phyloP scores from a whole-genome alignment of 2,888 invertebrate genomes.

The Nemotelus pantherinus region DNA sequence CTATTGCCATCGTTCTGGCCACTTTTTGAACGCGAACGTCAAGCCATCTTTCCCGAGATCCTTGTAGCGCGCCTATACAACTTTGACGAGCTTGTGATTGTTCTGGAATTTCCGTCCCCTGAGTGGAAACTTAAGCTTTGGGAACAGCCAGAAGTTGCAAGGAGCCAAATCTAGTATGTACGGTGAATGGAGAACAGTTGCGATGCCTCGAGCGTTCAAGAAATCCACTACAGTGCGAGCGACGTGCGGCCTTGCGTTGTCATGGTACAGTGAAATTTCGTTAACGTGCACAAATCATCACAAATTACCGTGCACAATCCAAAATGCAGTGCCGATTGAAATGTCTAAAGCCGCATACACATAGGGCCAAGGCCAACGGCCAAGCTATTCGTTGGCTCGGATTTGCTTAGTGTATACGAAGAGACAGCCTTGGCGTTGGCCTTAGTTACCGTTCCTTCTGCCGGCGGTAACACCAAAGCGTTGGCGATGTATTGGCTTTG shows the following conservation, averaged over 20 bases:
- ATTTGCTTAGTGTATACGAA: too few relatives aligned
- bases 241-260: not conserved
- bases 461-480: too few relatives aligned
- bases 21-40: too few relatives aligned
- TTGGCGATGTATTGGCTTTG: too few relatives aligned
- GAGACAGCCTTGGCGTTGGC: not conserved
- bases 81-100: not conserved
- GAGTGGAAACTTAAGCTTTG: not conserved
- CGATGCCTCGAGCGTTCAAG: not conserved
- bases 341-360: too few relatives aligned
- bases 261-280: not conserved
- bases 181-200: not conserved
- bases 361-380: too few relatives aligned
- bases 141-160: not conserved
- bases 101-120: not conserved
- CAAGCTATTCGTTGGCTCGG: too few relatives aligned
- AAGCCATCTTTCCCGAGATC: too few relatives aligned
- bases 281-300: not conserved
- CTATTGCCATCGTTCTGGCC: too few relatives aligned
- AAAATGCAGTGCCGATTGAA: too few relatives aligned
- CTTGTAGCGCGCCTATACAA: too few relatives aligned
- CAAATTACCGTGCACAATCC: not conserved
- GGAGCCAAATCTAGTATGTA: not conserved
- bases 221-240: not conserved
- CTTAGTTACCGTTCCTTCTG: not conserved